phyloP scores from a whole-genome alignment of 23 tunicate species.

The Halocynthia aurantium region DNA sequence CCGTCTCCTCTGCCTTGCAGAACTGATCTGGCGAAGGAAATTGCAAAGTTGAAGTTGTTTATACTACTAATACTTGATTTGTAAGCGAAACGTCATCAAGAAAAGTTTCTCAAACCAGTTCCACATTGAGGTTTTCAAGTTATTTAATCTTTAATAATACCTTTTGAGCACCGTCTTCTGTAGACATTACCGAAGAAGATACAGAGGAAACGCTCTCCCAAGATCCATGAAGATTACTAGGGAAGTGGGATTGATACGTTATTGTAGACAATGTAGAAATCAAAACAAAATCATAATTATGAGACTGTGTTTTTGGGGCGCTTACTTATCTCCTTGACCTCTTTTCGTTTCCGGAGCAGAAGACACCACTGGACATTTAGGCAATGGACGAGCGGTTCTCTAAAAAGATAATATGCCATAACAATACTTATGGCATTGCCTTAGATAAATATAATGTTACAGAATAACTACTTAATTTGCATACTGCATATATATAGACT shows the following conservation, averaged over 20 bases:
- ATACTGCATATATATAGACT: too few species aligned
- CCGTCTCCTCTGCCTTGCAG: constrained; percentile 42
- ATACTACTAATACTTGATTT: neutral
- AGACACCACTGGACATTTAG: neutral
- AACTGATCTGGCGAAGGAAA: neutral
- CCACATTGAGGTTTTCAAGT: neutral
- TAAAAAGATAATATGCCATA: neutral
- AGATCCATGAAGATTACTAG: neutral
- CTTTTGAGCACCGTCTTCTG: constrained; percentile 8
- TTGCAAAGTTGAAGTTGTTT: neutral
- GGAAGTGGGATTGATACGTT: neutral
- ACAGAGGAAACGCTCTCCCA: constrained; percentile 19
- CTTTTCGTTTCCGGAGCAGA: neutral
- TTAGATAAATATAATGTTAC: too few species aligned
- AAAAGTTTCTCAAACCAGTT: too few species aligned
- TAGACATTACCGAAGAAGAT: neutral
- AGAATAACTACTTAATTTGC: too few species aligned
- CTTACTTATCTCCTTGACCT: neutral
- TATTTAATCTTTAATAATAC: neutral
- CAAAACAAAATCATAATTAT: neutral
- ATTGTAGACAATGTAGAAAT: too few species aligned
- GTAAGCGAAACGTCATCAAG: neutral
- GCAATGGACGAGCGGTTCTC: constrained; percentile 21
- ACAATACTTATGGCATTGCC: too few species aligned
- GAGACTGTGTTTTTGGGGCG: neutral